These are phyloP conservation scores for Holotrichia oblita DNA, from an alignment of 1,140 invertebrate genomes.

Conservation along the genomic window DNA sequence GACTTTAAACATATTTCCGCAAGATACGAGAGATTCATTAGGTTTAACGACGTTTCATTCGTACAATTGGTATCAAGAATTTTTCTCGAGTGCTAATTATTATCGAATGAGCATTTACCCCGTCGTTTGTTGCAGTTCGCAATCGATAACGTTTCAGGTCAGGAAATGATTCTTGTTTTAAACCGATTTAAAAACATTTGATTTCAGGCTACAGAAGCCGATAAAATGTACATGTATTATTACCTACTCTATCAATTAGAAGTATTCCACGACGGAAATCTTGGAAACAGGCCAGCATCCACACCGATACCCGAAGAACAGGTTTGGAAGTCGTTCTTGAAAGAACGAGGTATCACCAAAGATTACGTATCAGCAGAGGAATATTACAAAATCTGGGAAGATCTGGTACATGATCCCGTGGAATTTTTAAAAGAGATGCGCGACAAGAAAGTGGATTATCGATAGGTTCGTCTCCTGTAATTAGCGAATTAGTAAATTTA, in stretches of 20 bases:
- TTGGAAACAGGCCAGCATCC: conserved; percentile 49
- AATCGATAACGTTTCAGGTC: conserved; percentile 55
- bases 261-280: conserved; percentile 51
- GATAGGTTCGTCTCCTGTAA: conserved; percentile 29
- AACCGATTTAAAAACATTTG: conserved; percentile 23
- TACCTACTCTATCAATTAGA: conserved; percentile 56
- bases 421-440: conserved; percentile 28
- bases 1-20: conserved; percentile 52
- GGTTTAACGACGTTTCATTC: conserved; percentile 55
- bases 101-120: conserved; percentile 53
- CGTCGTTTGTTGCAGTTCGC: conserved; percentile 55
- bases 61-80: conserved; percentile 53
- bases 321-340: conserved; percentile 55
- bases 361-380: conserved; percentile 48
- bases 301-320: conserved; percentile 48
- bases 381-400: conserved; percentile 57
- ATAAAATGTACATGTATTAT: conserved; percentile 57
- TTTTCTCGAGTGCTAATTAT: conserved; percentile 52
- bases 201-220: conserved; percentile 52
- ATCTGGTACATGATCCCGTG: conserved; percentile 53
- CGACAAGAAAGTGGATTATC: conserved; percentile 18
- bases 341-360: conserved; percentile 45
- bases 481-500: conserved; percentile 42
- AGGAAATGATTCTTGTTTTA: conserved; percentile 46
- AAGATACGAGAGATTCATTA: conserved; percentile 51